These are phyloP conservation scores for Urophycis tenuis DNA, from an alignment of 2,797 vertebrate genomes.

Conservation along the genomic window DNA sequence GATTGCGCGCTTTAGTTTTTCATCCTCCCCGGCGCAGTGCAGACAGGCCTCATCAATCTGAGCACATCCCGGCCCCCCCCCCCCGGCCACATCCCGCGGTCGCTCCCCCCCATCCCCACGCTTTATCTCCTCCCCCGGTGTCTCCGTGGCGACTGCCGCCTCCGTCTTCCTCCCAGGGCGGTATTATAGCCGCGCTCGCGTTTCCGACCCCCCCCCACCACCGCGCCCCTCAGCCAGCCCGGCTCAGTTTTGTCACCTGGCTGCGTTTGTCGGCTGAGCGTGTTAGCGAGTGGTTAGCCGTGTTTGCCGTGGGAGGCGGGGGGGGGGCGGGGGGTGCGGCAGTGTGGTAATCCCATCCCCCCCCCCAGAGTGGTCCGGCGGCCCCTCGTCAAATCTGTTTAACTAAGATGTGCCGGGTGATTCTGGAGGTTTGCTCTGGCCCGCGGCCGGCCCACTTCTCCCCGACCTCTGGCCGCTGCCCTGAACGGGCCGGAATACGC, in stretches of 20 bases:
- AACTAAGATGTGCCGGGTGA: constrained; percentile 43
- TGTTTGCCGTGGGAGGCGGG: too few species aligned
- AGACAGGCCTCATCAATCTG: constrained; percentile 47
- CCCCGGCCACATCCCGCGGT: neutral
- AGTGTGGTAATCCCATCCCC: too few species aligned
- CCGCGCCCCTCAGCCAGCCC: too few species aligned
- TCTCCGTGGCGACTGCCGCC: neutral
- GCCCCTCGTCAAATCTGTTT: constrained; percentile 50
- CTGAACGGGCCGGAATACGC: constrained; percentile 7
- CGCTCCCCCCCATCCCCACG: too few species aligned
- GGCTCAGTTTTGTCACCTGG: neutral
- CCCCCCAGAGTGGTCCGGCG: constrained; percentile 50
- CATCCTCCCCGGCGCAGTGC: constrained; percentile 44
- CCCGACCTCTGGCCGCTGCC: constrained; percentile 23
- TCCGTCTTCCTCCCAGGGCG: neutral
- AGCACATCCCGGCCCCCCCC: neutral
- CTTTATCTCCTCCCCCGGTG: neutral
- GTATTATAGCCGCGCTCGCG: neutral
- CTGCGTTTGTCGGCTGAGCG: too few species aligned
- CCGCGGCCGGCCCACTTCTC: too few species aligned
- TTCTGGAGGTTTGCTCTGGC: constrained; percentile 44
- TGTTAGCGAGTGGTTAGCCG: constrained; percentile 54
- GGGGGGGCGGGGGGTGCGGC: too few species aligned
- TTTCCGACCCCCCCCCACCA: too few species aligned
- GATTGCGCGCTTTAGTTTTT: constrained; percentile 17